Conservation (phyloP, 2,888 invertebrate genomes). For the Platynereis dumerilii region DNA sequence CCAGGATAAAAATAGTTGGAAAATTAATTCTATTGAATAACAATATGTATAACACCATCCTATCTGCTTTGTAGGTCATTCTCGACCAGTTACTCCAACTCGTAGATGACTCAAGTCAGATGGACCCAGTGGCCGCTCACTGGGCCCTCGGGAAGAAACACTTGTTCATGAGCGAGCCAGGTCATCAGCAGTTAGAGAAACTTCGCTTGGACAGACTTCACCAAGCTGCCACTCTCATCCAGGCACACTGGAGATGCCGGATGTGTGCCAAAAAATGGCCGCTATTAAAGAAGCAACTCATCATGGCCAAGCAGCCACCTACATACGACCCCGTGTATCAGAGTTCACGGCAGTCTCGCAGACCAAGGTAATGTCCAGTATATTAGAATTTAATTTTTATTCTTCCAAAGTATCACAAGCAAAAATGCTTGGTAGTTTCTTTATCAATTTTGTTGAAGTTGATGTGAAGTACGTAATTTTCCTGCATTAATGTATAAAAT, state of each 20-base stretch:
- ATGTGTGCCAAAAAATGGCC: constrained; percentile 75
- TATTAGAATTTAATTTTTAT: background rate
- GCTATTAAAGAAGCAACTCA: constrained; percentile 65
- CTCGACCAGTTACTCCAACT: constrained; percentile 71
- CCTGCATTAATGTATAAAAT: too few relatives aligned
- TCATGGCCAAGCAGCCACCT: constrained; percentile 29
- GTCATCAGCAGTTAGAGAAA: constrained; percentile 78
- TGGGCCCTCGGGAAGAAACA: constrained; percentile 93
- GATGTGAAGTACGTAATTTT: too few relatives aligned
- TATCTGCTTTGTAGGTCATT: too few relatives aligned
- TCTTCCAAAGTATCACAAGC: too few relatives aligned
- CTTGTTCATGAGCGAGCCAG: constrained; percentile 74
- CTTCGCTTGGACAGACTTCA: constrained; percentile 79
- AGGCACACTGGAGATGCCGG: constrained; percentile 84
- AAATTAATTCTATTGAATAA: too few relatives aligned
- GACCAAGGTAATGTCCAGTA: background rate
- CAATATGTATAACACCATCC: too few relatives aligned
- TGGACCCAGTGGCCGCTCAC: constrained; percentile 64
- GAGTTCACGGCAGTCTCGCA: background rate
- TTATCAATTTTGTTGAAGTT: too few relatives aligned
- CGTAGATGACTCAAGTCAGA: constrained; percentile 44
- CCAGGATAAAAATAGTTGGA: too few relatives aligned
- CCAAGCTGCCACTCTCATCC: constrained; percentile 83
- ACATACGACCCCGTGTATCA: too few relatives aligned
- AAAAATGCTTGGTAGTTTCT: too few relatives aligned